Percentiles rank a stretch among this genome's conserved stretches.
Evolutionary conservation across 2,113 vertebrate species (phyloP).

Genomic region (Periophthalmodon schlosseri): DNA sequence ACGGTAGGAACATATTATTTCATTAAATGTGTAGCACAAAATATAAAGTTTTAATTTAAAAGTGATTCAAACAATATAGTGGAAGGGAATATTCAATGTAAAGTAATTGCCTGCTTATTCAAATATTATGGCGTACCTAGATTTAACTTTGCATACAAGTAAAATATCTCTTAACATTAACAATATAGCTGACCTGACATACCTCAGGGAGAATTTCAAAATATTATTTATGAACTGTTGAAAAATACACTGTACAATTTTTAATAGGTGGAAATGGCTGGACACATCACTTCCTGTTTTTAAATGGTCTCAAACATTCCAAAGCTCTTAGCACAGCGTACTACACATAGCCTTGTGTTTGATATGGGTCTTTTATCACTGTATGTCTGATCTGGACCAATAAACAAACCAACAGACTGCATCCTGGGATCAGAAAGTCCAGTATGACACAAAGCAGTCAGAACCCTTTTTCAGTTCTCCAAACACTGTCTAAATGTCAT

Average conservation of each 20-base stretch:
- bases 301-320: not conserved
- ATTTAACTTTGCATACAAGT: too few relatives aligned
- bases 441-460: not conserved
- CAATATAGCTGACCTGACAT: not conserved
- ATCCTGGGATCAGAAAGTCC: not conserved
- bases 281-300: constrained; percentile 6
- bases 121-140: too few relatives aligned
- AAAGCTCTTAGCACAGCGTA: not conserved
- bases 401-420: constrained; percentile 5
- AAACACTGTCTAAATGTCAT: not conserved
- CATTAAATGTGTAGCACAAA: too few relatives aligned
- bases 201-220: not conserved
- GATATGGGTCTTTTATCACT: not conserved
- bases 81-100: too few relatives aligned
- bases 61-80: too few relatives aligned
- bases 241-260: not conserved
- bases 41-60: too few relatives aligned
- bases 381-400: not conserved
- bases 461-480: not conserved
- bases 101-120: too few relatives aligned
- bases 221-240: not conserved
- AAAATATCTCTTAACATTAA: not conserved
- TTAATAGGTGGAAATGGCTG: constrained; percentile 5
- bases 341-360: not conserved
- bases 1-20: too few relatives aligned